A percentile compares a stretch with the other conserved stretches of the same genome.
Conservation (phyloP, 2,113 vertebrate species). For the Carollia perspicillata region DNA sequence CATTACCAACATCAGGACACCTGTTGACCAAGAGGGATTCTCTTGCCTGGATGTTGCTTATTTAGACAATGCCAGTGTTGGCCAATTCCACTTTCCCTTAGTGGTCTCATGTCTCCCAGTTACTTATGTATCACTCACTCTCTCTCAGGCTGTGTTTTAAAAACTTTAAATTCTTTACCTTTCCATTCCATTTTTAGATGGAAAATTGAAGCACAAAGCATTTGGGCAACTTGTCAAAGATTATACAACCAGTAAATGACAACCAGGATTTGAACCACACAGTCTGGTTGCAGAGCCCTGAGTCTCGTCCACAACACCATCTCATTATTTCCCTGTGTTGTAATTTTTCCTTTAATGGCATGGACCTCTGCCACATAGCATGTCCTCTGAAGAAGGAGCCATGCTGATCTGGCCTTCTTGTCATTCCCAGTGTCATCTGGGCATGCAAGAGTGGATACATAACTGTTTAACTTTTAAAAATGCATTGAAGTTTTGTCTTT, state of each 20-base stretch:
- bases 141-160: not conserved
- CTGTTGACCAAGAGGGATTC: not conserved
- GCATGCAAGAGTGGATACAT: too few species aligned
- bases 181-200: not conserved
- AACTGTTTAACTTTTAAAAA: not conserved
- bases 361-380: not conserved
- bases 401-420: not conserved
- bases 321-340: not conserved
- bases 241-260: not conserved
- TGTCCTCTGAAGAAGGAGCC: not conserved
- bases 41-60: not conserved
- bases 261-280: not conserved
- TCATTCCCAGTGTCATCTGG: too few species aligned
- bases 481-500: not conserved
- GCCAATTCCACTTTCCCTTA: not conserved
- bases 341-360: not conserved
- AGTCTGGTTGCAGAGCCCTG: not conserved
- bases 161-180: not conserved
- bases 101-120: not conserved
- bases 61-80: not conserved
- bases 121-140: not conserved
- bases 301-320: rapidly evolving
- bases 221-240: not conserved
- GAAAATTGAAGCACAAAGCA: not conserved
- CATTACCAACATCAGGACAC: not conserved